phyloP scores from a whole-genome alignment of 2,888 invertebrate species.

The Drosophila prostipennis region DNA sequence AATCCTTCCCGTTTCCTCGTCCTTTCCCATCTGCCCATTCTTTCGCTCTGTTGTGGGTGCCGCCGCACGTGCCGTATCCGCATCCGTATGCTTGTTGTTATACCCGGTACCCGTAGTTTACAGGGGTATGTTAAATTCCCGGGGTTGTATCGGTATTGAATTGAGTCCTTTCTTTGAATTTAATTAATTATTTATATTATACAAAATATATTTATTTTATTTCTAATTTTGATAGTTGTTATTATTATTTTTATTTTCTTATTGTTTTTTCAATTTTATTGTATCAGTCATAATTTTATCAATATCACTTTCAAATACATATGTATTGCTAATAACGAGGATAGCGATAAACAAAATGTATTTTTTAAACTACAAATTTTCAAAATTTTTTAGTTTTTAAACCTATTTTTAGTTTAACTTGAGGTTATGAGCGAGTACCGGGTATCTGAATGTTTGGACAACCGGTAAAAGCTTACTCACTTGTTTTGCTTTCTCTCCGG shows the following conservation, averaged over 20 bases:
- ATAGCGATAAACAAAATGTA: too few species aligned
- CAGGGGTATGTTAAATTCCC: not conserved
- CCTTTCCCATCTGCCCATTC: conserved; percentile 2
- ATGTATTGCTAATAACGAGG: too few species aligned
- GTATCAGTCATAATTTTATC: not conserved
- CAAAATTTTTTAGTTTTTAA: too few species aligned
- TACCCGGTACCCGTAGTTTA: conserved; percentile 9
- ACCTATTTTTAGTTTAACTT: too few species aligned
- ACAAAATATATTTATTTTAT: too few species aligned
- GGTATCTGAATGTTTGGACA: not conserved
- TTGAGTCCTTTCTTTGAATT: too few species aligned
- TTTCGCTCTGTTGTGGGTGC: conserved; percentile 38
- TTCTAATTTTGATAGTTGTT: too few species aligned
- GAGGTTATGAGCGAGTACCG: not conserved
- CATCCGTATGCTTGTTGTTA: conserved; percentile 44
- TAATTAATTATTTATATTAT: too few species aligned
- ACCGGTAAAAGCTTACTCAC: not conserved
- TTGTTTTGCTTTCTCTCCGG: conserved; percentile 43
- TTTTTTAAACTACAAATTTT: too few species aligned
- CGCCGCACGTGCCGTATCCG: conserved; percentile 39
- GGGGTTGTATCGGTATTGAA: too few species aligned
- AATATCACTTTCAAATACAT: not conserved
- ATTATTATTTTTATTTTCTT: too few species aligned
- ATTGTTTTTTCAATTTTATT: too few species aligned
- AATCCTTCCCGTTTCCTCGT: not conserved